phyloP scores from a whole-genome alignment of 1,140 invertebrate genomes.

The Bombus vancouverensis region DNA sequence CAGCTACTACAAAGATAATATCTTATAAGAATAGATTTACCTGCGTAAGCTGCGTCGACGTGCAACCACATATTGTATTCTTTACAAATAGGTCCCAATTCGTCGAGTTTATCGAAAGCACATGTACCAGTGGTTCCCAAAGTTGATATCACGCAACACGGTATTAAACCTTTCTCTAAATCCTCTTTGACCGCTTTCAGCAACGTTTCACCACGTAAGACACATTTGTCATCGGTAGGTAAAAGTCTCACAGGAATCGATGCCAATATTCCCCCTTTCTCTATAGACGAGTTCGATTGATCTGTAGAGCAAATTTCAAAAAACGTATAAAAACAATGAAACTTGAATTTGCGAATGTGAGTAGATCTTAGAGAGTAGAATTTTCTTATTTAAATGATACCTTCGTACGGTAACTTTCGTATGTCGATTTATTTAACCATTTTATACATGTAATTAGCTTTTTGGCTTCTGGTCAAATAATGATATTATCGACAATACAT shows the following conservation, averaged over 20 bases:
- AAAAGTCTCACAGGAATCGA: constrained; percentile 92
- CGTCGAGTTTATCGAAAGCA: constrained; percentile 93
- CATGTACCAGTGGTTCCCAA: constrained; percentile 96
- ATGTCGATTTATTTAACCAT: too few species aligned
- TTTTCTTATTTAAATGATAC: too few species aligned
- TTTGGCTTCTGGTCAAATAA: not conserved
- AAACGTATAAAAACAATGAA: not conserved
- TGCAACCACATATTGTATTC: constrained; percentile 92
- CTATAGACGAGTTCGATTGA: constrained; percentile 96
- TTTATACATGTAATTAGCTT: not conserved
- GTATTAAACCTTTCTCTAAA: constrained; percentile 87
- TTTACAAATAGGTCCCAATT: constrained; percentile 91
- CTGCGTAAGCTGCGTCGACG: constrained; percentile 94
- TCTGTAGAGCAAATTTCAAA: constrained; percentile 76
- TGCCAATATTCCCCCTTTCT: constrained; percentile 92
- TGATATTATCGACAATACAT: too few species aligned
- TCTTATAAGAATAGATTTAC: constrained; percentile 65
- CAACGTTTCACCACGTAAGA: constrained; percentile 89
- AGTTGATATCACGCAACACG: constrained; percentile 92
- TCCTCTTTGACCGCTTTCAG: constrained; percentile 90
- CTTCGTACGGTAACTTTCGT: too few species aligned
- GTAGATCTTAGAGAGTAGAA: too few species aligned
- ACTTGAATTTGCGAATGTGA: too few species aligned
- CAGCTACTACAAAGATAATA: too few species aligned
- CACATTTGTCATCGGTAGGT: constrained; percentile 88